Evolutionary conservation across 2,797 vertebrate genomes (phyloP).

Genomic region (Catamblyrhynchus diadema): DNA sequence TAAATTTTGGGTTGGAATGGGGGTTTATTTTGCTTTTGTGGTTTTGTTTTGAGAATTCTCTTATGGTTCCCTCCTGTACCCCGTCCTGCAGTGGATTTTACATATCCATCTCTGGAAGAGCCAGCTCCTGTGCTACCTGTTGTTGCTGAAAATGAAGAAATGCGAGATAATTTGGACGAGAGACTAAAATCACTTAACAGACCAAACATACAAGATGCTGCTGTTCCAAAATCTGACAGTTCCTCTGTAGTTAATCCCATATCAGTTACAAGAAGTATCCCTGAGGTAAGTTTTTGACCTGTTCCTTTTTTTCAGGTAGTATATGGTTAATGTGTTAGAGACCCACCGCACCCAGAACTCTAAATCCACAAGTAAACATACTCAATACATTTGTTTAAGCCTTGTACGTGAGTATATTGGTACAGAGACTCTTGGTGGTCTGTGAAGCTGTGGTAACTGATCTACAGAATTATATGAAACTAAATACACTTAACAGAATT

Average conservation of each 20-base stretch:
- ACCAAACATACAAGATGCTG: slow-evolving; percentile 30
- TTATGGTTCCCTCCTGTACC: background rate
- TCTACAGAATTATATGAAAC: background rate
- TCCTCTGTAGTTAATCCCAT: slow-evolving; percentile 65
- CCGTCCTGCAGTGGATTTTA: slow-evolving; percentile 87
- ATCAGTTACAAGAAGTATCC: slow-evolving; percentile 76
- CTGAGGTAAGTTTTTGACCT: slow-evolving; percentile 80
- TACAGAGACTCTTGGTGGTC: background rate
- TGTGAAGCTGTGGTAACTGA: background rate
- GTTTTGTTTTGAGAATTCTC: background rate
- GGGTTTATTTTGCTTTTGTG: background rate
- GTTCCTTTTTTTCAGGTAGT: background rate
- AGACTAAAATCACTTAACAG: slow-evolving; percentile 56
- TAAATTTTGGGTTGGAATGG: background rate
- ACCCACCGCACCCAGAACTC: background rate
- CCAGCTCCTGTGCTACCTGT: slow-evolving; percentile 68
- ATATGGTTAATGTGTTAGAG: background rate
- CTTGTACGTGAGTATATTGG: background rate
- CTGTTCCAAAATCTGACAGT: slow-evolving; percentile 49
- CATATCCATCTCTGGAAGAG: slow-evolving; percentile 93
- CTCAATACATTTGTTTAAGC: background rate
- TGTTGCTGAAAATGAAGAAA: slow-evolving; percentile 68
- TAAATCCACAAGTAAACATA: background rate
- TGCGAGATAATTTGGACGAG: slow-evolving; percentile 55
- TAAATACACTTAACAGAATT: background rate